These are phyloP conservation scores for Agrilus planipennis DNA, from an alignment of 1,140 invertebrate genomes.

Conservation along the genomic window DNA sequence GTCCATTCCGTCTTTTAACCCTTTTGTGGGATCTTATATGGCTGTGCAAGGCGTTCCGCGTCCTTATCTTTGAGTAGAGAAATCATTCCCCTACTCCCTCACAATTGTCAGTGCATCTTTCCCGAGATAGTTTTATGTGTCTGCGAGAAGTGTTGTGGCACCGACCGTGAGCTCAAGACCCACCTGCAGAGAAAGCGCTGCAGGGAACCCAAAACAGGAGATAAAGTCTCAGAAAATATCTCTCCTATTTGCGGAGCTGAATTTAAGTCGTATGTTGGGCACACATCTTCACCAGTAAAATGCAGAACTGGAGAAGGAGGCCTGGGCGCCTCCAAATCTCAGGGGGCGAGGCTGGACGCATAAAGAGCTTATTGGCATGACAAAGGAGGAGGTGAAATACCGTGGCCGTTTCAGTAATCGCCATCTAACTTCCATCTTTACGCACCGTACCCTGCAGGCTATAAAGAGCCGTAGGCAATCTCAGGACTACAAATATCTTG, in stretches of 20 bases:
- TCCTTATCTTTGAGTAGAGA: no score
- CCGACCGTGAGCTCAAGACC: neutral
- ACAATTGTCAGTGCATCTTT: no score
- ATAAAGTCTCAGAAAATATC: no score
- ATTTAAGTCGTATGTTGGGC: neutral
- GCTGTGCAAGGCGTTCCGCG: no score
- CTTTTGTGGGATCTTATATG: no score
- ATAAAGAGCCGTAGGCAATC: neutral
- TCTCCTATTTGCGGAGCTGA: neutral
- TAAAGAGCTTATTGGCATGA: constrained; percentile 1
- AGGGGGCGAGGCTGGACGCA: neutral
- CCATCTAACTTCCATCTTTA: neutral
- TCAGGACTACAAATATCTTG: neutral
- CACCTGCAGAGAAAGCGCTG: no score
- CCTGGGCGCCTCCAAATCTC: neutral
- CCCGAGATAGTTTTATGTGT: no score
- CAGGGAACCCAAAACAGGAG: no score
- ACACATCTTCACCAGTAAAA: constrained; percentile 2
- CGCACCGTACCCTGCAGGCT: neutral
- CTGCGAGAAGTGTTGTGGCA: neutral
- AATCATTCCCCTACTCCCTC: no score
- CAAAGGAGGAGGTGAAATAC: neutral
- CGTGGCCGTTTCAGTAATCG: constrained; percentile 1
- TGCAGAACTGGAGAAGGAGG: neutral
- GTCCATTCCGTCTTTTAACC: no score